phyloP scores from a whole-genome alignment of 2,113 vertebrate species.

The Ia io region DNA sequence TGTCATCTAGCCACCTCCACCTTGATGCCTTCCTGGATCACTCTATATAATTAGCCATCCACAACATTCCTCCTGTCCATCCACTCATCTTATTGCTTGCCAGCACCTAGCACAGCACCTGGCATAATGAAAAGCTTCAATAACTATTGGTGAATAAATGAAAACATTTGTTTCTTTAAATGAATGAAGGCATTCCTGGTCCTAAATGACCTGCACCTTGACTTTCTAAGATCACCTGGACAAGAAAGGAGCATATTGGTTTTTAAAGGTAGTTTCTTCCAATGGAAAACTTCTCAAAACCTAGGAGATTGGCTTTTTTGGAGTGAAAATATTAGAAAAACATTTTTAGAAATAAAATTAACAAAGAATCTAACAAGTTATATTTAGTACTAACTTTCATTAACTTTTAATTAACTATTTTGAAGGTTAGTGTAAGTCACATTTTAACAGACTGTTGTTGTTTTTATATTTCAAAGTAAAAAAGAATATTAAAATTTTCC shows the following conservation, averaged over 20 bases:
- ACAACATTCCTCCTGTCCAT: background rate
- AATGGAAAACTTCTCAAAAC: background rate
- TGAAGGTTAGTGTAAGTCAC: background rate
- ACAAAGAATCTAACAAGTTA: background rate
- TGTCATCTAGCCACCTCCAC: background rate
- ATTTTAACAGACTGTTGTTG: background rate
- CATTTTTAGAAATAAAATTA: background rate
- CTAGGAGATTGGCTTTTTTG: background rate
- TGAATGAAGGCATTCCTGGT: background rate
- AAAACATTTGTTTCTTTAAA: background rate
- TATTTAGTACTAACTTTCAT: background rate
- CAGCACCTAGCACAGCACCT: background rate
- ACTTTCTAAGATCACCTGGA: background rate
- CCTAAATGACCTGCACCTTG: background rate
- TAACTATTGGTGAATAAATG: background rate
- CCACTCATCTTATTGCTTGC: background rate
- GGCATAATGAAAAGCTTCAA: background rate
- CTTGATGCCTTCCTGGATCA: background rate
- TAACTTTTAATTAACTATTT: background rate
- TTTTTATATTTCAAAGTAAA: background rate
- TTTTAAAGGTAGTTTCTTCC: background rate
- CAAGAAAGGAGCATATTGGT: background rate
- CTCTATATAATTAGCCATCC: background rate
- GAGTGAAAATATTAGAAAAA: background rate
- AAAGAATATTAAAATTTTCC: background rate